These are phyloP conservation scores for Phlogophora meticulosa DNA, from an alignment of 2,888 invertebrate genomes.

Conservation along the genomic window DNA sequence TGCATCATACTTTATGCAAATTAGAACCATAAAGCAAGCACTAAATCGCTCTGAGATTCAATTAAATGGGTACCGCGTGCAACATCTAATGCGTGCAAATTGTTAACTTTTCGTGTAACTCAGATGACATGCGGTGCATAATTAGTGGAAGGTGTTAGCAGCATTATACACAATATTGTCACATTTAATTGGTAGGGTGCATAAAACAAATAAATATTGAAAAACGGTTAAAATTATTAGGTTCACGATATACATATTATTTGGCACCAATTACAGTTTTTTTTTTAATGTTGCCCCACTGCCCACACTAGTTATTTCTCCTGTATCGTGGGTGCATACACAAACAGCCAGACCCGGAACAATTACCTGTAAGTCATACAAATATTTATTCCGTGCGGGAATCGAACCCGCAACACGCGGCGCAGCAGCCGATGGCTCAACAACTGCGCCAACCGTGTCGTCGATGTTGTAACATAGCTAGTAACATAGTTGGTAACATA, in stretches of 20 bases:
- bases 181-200: not conserved
- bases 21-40: constrained; percentile 27
- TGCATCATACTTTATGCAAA: constrained; percentile 13
- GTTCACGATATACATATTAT: not conserved
- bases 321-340: no score
- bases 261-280: not conserved
- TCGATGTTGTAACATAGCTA: no score
- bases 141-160: constrained; percentile 22
- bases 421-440: no score
- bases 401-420: no score
- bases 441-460: no score
- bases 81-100: constrained; percentile 11
- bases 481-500: not conserved
- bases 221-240: not conserved
- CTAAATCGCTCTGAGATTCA: not conserved
- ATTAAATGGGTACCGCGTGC: constrained; percentile 1
- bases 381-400: no score
- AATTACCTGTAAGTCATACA: no score
- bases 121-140: not conserved
- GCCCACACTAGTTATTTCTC: no score
- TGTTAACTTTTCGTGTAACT: not conserved
- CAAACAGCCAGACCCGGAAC: no score
- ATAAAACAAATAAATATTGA: not conserved
- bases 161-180: not conserved
- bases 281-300: no score